These are phyloP conservation scores for Drosophila flavopinicola DNA, from an alignment of 2,888 invertebrate genomes.

Conservation along the genomic window DNA sequence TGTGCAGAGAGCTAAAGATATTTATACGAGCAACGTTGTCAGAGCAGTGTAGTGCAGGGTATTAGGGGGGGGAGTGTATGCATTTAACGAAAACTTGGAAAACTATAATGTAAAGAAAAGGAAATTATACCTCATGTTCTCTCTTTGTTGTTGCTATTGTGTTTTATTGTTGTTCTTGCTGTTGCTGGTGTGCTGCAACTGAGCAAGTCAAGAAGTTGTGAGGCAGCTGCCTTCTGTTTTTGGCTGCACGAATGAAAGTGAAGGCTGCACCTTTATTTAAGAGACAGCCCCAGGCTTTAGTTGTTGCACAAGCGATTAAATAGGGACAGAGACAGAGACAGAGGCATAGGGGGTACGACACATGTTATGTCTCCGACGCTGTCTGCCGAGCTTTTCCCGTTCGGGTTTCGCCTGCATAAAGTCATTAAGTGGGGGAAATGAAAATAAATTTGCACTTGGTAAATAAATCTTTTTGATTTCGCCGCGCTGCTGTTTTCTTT, in stretches of 20 bases:
- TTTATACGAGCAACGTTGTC: conserved; percentile 43
- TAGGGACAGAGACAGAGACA: conserved; percentile 8
- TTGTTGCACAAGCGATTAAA: conserved; percentile 37
- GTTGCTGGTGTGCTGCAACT: conserved; percentile 30
- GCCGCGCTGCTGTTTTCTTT: conserved; percentile 14
- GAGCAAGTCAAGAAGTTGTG: conserved; percentile 38
- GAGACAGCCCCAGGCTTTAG: conserved; percentile 37
- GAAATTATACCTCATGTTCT: conserved; percentile 52
- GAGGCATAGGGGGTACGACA: conserved; percentile 1
- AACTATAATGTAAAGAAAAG: conserved; percentile 48
- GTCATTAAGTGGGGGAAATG: conserved; percentile 75
- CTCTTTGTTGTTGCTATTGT: neutral
- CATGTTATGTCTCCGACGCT: conserved; percentile 37
- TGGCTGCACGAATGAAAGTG: conserved; percentile 46
- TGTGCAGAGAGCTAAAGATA: conserved; percentile 37
- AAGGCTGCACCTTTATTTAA: conserved; percentile 66
- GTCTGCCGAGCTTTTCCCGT: conserved; percentile 20
- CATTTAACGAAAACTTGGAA: conserved; percentile 54
- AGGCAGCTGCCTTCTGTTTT: conserved; percentile 7
- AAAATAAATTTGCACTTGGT: conserved; percentile 77
- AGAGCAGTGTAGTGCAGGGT: neutral
- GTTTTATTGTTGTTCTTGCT: conserved; percentile 29
- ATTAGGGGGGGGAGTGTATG: conserved; percentile 25
- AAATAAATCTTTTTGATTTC: conserved; percentile 79
- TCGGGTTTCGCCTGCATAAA: conserved; percentile 55